Percentiles rank a stretch among this genome's conserved stretches.
Evolutionary conservation across 2,113 vertebrate genomes (phyloP).

Genomic region (Channa argus): DNA sequence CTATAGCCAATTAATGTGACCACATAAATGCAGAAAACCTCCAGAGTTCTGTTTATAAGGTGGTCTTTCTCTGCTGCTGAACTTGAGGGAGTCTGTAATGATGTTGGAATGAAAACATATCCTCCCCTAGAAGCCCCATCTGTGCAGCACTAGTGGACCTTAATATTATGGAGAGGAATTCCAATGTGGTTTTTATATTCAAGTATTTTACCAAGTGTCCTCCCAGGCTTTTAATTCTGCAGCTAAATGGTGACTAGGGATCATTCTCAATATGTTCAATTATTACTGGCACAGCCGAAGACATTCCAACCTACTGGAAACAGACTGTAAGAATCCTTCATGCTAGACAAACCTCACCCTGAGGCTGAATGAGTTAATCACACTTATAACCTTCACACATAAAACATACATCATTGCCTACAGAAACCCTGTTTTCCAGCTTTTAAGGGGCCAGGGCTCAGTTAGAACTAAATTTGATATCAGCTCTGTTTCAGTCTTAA

Average conservation of each 20-base stretch:
- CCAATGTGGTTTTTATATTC: slow-evolving; percentile 16
- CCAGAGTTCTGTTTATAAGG: not conserved
- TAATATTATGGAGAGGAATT: slow-evolving; percentile 26
- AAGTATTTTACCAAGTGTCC: slow-evolving; percentile 23
- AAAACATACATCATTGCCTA: slow-evolving; percentile 21
- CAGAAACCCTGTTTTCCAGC: not conserved
- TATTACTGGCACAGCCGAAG: slow-evolving; percentile 20
- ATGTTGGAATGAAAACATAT: slow-evolving; percentile 35
- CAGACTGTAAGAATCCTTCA: slow-evolving; percentile 15
- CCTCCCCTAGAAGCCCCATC: not conserved
- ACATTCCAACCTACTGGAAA: slow-evolving; percentile 19
- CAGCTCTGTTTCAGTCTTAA: not conserved
- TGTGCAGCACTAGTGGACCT: not conserved
- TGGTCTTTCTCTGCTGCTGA: not conserved
- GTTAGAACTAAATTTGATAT: slow-evolving; percentile 17
- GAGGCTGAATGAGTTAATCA: slow-evolving; percentile 49
- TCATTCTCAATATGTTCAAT: slow-evolving; percentile 43
- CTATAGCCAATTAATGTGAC: slow-evolving; percentile 4
- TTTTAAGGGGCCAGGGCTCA: slow-evolving; percentile 1
- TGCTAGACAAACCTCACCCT: slow-evolving; percentile 27
- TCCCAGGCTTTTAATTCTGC: slow-evolving; percentile 37
- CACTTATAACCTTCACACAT: slow-evolving; percentile 53
- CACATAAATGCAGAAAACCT: slow-evolving; percentile 18
- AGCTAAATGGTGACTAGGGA: slow-evolving; percentile 44
- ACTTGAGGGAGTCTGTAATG: slow-evolving; percentile 14